Percentiles rank a stretch among this genome's conserved stretches.
phyloP scores from a whole-genome alignment of 2,888 invertebrate genomes.

The Amiota communis region DNA sequence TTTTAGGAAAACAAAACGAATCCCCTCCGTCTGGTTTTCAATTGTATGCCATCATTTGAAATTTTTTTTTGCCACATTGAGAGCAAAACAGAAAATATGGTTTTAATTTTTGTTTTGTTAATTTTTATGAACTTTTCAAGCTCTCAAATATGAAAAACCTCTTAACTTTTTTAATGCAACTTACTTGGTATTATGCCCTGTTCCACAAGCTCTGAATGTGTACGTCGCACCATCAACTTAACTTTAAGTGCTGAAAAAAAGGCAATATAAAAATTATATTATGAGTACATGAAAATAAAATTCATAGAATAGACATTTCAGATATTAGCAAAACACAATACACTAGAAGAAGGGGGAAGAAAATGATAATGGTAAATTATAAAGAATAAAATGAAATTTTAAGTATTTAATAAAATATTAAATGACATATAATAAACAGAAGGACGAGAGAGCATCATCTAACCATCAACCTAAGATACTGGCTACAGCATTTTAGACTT shows the following conservation, averaged over 20 bases:
- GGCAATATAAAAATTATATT: not conserved
- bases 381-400: too few species aligned
- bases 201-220: slow-evolving; percentile 95
- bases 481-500: not conserved
- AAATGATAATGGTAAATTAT: too few species aligned
- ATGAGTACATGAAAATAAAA: not conserved
- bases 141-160: not conserved
- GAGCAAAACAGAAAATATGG: not conserved
- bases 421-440: too few species aligned
- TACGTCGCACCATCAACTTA: slow-evolving; percentile 95
- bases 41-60: too few species aligned
- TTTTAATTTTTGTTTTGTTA: not conserved
- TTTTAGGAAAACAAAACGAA: not conserved
- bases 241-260: slow-evolving; percentile 90
- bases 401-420: too few species aligned
- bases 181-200: slow-evolving; percentile 99
- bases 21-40: too few species aligned
- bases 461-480: too few species aligned
- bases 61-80: not conserved
- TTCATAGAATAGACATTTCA: slow-evolving; percentile 14
- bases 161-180: slow-evolving; percentile 74
- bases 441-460: too few species aligned
- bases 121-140: slow-evolving; percentile 15
- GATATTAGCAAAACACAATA: not conserved
- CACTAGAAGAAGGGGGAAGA: too few species aligned